Evolutionary conservation across 2,888 invertebrate species (phyloP).

Genomic region (Calameuta pallipes): DNA sequence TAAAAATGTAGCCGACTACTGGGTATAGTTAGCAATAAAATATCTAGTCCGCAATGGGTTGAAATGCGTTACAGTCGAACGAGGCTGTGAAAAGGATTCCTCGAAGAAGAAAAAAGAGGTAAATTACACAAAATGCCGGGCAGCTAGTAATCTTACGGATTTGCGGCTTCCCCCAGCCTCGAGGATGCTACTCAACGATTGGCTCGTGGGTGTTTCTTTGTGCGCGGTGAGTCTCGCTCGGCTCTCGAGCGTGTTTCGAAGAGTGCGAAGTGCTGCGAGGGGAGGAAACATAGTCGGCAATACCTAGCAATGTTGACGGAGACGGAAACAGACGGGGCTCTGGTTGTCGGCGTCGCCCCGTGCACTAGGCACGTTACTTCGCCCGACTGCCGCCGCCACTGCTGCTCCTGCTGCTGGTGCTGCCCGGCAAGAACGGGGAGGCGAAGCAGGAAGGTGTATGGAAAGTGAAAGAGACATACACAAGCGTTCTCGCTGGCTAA

Average conservation of each 20-base stretch:
- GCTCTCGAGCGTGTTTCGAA: neutral
- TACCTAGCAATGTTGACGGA: neutral
- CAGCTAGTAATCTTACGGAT: neutral
- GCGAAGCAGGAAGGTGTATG: slow-evolving; percentile 31
- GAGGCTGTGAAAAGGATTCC: neutral
- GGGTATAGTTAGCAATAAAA: too few species aligned
- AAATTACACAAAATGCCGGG: neutral
- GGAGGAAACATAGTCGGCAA: slow-evolving; percentile 5
- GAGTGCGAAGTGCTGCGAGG: slow-evolving; percentile 14
- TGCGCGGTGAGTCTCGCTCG: neutral
- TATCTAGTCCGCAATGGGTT: too few species aligned
- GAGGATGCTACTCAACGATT: neutral
- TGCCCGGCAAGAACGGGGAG: neutral
- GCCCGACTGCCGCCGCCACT: neutral
- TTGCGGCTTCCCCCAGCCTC: neutral
- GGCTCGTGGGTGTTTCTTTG: neutral
- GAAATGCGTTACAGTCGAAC: neutral
- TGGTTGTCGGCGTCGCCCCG: neutral
- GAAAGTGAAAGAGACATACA: slow-evolving; percentile 54
- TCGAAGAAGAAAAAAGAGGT: neutral
- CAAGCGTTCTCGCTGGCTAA: slow-evolving; percentile 58
- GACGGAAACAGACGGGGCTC: neutral
- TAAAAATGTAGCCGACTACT: too few species aligned
- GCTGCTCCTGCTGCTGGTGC: neutral
- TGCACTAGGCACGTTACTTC: neutral